Evolutionary conservation across 2,113 vertebrate genomes (phyloP).

Genomic region (Actenoides hombroni): DNA sequence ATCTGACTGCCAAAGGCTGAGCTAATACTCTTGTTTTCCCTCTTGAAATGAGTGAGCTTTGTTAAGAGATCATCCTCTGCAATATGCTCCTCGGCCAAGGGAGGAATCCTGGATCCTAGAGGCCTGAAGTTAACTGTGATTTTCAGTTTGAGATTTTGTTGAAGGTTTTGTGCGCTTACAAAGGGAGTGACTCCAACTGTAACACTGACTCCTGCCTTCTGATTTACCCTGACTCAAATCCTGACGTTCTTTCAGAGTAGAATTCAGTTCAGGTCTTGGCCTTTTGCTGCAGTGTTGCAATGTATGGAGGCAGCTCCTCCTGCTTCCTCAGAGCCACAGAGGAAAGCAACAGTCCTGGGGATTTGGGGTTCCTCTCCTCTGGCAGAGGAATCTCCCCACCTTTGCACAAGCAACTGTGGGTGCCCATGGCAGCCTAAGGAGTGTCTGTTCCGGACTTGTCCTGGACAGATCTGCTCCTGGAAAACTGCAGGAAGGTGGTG

Average conservation of each 20-base stretch:
- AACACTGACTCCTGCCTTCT: background rate
- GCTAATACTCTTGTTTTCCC: background rate
- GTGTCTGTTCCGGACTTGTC: background rate
- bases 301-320: background rate
- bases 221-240: background rate
- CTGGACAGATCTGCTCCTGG: background rate
- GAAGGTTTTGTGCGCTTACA: background rate
- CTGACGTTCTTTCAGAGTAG: background rate
- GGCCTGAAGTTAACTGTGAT: background rate
- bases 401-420: no score
- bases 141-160: background rate
- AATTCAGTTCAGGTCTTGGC: background rate
- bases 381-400: background rate
- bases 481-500: background rate
- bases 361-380: background rate
- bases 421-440: background rate
- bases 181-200: background rate
- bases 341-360: background rate
- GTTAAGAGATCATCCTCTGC: background rate
- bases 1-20: background rate
- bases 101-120: background rate
- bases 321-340: background rate
- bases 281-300: no score
- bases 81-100: background rate
- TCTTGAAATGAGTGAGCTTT: background rate